These are phyloP conservation scores for Platycheirus rosarum DNA, from an alignment of 2,888 invertebrate genomes.

Conservation along the genomic window DNA sequence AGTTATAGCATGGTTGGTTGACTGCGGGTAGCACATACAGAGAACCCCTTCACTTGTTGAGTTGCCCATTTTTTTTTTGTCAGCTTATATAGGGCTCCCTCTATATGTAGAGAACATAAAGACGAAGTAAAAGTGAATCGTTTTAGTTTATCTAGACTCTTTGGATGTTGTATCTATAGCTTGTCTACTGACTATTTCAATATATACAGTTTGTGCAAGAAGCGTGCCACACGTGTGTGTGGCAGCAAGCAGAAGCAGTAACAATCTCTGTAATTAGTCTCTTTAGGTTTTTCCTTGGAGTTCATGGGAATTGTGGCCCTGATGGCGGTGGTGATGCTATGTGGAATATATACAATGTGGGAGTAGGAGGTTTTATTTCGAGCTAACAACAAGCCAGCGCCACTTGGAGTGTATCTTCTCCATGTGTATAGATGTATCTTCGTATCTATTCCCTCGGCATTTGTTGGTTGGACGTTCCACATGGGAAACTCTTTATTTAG, in stretches of 20 bases:
- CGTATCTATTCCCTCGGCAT: slow-evolving; percentile 16
- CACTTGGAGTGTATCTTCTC: slow-evolving; percentile 47
- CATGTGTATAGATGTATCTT: background rate
- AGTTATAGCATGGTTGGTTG: slow-evolving; percentile 59
- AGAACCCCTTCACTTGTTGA: background rate
- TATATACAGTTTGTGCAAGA: slow-evolving; percentile 55
- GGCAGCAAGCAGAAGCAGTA: slow-evolving; percentile 53
- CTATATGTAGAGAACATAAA: slow-evolving; percentile 33
- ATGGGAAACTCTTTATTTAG: slow-evolving; percentile 71
- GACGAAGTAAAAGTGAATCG: slow-evolving; percentile 62
- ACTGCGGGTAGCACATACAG: slow-evolving; percentile 4
- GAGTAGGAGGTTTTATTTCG: slow-evolving; percentile 49
- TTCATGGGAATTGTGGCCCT: slow-evolving; percentile 61
- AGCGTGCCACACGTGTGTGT: slow-evolving; percentile 72
- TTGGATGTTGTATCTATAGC: slow-evolving; percentile 19
- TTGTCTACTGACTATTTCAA: background rate
- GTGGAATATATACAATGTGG: too few relatives aligned
- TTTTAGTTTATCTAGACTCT: slow-evolving; percentile 42
- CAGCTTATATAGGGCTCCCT: slow-evolving; percentile 4
- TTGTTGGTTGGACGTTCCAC: slow-evolving; percentile 57
- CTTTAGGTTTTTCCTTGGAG: slow-evolving; percentile 28
- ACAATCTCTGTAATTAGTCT: slow-evolving; percentile 65
- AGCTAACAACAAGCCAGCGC: slow-evolving; percentile 10
- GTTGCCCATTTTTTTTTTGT: background rate
- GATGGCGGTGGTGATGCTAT: slow-evolving; percentile 13